These are phyloP conservation scores for Cydia strobilella DNA, from an alignment of 1,140 invertebrate species.

Conservation along the genomic window DNA sequence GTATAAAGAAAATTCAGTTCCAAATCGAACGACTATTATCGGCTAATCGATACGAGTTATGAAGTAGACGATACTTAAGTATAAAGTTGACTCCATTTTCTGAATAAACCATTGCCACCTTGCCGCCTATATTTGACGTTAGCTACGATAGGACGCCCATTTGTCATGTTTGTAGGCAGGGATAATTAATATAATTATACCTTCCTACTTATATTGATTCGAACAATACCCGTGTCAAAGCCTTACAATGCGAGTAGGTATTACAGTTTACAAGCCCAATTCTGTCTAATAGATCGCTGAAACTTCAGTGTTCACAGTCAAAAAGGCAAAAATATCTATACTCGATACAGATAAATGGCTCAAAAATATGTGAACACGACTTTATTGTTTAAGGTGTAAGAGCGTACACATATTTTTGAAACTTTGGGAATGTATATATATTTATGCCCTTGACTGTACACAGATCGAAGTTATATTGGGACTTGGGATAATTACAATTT, in stretches of 20 bases:
- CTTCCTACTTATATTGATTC: not conserved
- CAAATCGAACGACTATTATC: too few species aligned
- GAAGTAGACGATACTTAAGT: not conserved
- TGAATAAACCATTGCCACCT: not conserved
- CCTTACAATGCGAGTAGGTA: not conserved
- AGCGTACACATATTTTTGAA: too few species aligned
- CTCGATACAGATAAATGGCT: too few species aligned
- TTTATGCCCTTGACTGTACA: too few species aligned
- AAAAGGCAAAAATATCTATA: too few species aligned
- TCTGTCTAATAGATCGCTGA: not conserved
- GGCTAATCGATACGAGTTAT: not conserved
- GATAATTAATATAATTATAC: conserved; percentile 5
- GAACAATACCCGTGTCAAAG: not conserved
- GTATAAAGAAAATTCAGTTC: too few species aligned
- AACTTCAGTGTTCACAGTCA: not conserved
- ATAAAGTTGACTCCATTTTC: not conserved
- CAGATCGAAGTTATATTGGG: too few species aligned
- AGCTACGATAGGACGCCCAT: not conserved
- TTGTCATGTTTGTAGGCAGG: conserved; percentile 6
- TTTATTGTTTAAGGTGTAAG: too few species aligned
- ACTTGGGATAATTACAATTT: too few species aligned
- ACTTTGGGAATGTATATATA: too few species aligned
- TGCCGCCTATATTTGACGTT: not conserved
- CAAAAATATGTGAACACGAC: too few species aligned
- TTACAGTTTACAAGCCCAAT: not conserved